Base-by-base conservation (phyloP, 2,888 invertebrate species). In the Listrodromus nycthemerus region DNA sequence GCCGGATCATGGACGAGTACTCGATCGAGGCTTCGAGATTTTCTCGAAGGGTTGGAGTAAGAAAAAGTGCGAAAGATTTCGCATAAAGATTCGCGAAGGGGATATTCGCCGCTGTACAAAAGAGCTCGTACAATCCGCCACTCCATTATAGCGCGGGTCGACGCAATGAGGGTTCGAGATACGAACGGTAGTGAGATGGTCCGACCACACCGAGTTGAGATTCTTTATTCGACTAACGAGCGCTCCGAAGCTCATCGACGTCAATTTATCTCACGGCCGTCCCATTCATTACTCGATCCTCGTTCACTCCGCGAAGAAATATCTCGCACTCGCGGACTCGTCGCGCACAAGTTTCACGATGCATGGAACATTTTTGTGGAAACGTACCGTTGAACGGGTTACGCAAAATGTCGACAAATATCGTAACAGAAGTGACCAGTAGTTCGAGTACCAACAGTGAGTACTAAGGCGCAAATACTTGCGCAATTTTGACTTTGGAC, bases 201-300 rank as follows among this genome's bases (percentile, higher is more conserved):
- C 24, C 27, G 45, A 67, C 77, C 37, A 27, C 55, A 45, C 63
- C 48, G 37, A 77, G 65, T 58, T 58, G 77, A 55, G 83, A 78
- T 77, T 70, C 77, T 81, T 84, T 84, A 84, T 84, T 77, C 74
- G 55, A 81, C 83, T 84, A 84, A 84, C 80, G 80, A 84, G 83
- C 69, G 77, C 78, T 65, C 67, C 67, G 63, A 65, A 77, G 74
- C 80, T 69, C 65, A 84, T 81, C 80, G 77, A 81, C 77, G 77
- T 78, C 55, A 80, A 84, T 84, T 80, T 55, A 81, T 84, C 80
- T 74, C 73, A 55, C 69, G 77, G 77, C 77, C 77, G 77, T 70
- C 65, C 63, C 80, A 80, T 77, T 80, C 80, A 84, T 84, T 80
- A 80, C 52, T 70, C 71, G 41, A 71, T 65, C 16, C 33, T 70